Evolutionary conservation across 2,888 invertebrate genomes (phyloP).

Genomic region (Euzophera pinguis): DNA sequence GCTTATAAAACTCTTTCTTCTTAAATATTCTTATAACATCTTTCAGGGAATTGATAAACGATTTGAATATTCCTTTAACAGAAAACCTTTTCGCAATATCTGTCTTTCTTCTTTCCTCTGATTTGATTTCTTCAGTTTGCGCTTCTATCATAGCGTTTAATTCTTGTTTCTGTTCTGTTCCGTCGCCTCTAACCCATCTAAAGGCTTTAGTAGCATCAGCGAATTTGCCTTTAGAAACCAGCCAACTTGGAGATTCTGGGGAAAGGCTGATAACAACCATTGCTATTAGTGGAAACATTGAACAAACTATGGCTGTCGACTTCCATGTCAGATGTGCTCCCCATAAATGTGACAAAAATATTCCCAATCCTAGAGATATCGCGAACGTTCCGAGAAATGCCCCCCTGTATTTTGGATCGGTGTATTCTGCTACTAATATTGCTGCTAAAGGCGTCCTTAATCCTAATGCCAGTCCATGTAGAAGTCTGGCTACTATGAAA

Average conservation of each 20-base stretch:
- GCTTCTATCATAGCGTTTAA: conserved; percentile 61
- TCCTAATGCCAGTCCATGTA: conserved; percentile 76
- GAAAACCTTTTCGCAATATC: conserved; percentile 33
- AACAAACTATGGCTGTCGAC: conserved; percentile 76
- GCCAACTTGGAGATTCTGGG: conserved; percentile 85
- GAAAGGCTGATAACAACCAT: conserved; percentile 68
- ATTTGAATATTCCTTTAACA: conserved; percentile 43
- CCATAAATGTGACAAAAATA: conserved; percentile 81
- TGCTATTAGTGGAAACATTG: conserved; percentile 67
- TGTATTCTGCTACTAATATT: conserved; percentile 80
- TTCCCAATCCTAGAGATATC: conserved; percentile 81
- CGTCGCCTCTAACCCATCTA: conserved; percentile 80
- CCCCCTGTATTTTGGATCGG: conserved; percentile 82
- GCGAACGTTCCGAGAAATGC: conserved; percentile 82
- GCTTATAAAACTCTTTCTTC: conserved; percentile 70
- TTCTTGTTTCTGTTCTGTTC: conserved; percentile 61
- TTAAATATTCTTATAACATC: conserved; percentile 60
- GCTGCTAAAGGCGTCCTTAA: conserved; percentile 75
- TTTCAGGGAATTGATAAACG: conserved; percentile 45
- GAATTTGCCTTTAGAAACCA: conserved; percentile 79
- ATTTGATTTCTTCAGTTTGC: conserved; percentile 49
- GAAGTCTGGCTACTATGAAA: conserved; percentile 61
- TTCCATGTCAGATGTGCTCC: conserved; percentile 82
- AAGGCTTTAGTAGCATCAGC: conserved; percentile 80
- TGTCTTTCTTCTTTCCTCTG: conserved; percentile 38